Base-by-base conservation (phyloP, 2,113 vertebrate genomes). In the Psilopsiagon aurifrons region DNA sequence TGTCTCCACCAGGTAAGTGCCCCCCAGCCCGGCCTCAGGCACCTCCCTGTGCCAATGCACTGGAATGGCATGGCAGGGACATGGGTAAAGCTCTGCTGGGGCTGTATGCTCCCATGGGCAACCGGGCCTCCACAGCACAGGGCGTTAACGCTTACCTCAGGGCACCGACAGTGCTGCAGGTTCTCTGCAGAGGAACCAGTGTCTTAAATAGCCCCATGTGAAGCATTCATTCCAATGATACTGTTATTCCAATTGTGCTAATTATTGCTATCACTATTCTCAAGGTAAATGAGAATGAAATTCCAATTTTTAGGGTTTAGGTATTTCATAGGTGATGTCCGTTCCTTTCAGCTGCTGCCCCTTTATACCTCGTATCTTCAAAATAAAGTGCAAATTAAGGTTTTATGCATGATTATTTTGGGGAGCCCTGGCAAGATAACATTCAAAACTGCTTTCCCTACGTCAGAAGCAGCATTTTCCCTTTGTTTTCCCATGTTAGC, bases 1-100 rank as follows among this genome's bases (percentile, higher is more conserved):
- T 99, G 94, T 98, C 99, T 94, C 99, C 99, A 13, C 99, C 99
- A 97, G 99, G 99, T 99, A 98, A 46, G 98, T 97, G 25, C 31
- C 31, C 23, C 69, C n/a, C 68, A 63, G 66, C 25, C 69, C 2
- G 0, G 44, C 52, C 51, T 29, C 0, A 3, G 75, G 19, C 81
- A 70, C 46, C 49, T 54, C 90, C 63, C 57, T 25, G 52, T 66
- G 25, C 63, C 49, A 29, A 14, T 49, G 18, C 1, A 15, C 67
- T 12, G 0, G 75, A 69, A 60, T 3, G 13, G 28, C 2, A 2
- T 1, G 11, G n/a, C 63, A 22, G 19, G 33, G 23, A 29, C 60
- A 43, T 33, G 3, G 64, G 59, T 7, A 44, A 54, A 63, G 83
- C 17, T 37, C 20, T 41, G 20, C 35, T 4, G 52, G 24, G 75